phyloP scores from a whole-genome alignment of 2,888 invertebrate genomes.

The Periphyllus acericola region DNA sequence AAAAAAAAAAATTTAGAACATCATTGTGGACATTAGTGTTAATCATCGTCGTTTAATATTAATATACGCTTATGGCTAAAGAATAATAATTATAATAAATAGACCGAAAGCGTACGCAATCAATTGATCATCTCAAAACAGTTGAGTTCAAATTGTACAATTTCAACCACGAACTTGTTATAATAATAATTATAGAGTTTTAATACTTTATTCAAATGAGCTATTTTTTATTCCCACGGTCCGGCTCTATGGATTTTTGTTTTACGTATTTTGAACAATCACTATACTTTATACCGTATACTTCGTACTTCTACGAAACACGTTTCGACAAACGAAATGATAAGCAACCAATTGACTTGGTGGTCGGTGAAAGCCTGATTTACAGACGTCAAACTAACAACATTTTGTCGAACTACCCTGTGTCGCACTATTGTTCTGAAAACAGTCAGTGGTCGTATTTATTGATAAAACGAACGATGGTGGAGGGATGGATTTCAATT shows the following conservation, averaged over 20 bases:
- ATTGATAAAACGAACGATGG: constrained; percentile 38
- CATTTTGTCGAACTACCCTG: not conserved
- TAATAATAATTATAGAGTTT: too few species aligned
- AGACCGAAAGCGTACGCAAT: too few species aligned
- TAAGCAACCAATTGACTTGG: not conserved
- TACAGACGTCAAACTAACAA: not conserved
- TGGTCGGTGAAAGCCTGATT: not conserved
- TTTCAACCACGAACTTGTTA: too few species aligned
- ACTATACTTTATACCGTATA: not conserved
- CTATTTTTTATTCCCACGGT: too few species aligned
- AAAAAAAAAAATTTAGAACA: too few species aligned
- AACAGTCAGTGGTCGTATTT: constrained; percentile 3
- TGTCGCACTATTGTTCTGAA: not conserved
- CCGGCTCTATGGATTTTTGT: too few species aligned
- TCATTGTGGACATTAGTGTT: not conserved
- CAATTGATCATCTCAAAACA: too few species aligned
- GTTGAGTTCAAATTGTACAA: too few species aligned
- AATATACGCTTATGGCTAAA: not conserved
- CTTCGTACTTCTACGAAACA: not conserved
- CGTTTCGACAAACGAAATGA: not conserved
- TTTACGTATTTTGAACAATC: too few species aligned
- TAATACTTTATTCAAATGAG: too few species aligned
- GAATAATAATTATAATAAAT: too few species aligned
- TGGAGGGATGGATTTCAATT: constrained; percentile 50
- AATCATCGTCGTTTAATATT: too few species aligned